Evolutionary conservation across 2,113 vertebrate species (phyloP), one percentile per base, ranked within the genome.

Genomic region (Tachycineta bicolor): DNA sequence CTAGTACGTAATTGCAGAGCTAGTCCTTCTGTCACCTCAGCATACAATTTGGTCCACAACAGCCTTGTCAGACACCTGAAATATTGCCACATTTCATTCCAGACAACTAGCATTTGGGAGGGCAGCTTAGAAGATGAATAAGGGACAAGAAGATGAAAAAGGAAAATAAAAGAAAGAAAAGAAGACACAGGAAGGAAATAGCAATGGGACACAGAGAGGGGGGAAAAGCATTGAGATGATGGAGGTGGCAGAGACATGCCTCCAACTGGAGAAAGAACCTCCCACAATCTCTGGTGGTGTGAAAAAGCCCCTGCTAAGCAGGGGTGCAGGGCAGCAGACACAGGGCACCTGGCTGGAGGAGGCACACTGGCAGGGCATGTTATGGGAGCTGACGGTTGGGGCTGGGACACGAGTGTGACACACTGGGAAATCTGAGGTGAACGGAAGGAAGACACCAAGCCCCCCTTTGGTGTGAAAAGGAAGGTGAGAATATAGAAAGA

Each of bases 311-410:
- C n/a, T 80, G 39, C 23, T 34, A 55, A 80, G 53, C 39, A 76
- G 25, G 20, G 13, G 1, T 13, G 31, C 33, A 92, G 71, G 67
- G 56, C 22, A 52, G 52, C 46, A 84, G 50, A 19, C 2, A 24
- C 0, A 8, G n/a, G 49, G 26, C 31, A 44, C 29, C 49, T 21
- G 46, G 12, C 25, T 70, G 78, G 25, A 75, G 12, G 29, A 87
- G 60, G 21, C 12, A 68, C 5, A 2, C 44, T 28, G 31, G 39
- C 11, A 3, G 21, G 62, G 7, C 0, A 1, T 2, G 14, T 10
- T 14, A 46, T 1, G 19, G 83, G 29, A 70, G 16, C 34, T 75
- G 41, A 52, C 91, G 21, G 23, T 0, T 37, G 5, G 16, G 34
- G 46, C 10, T 41, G 60, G 29, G 29, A 82, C 21, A 34, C 0